These are phyloP conservation scores for Mugil cephalus DNA, from an alignment of 2,113 vertebrate species.

Conservation along the genomic window DNA sequence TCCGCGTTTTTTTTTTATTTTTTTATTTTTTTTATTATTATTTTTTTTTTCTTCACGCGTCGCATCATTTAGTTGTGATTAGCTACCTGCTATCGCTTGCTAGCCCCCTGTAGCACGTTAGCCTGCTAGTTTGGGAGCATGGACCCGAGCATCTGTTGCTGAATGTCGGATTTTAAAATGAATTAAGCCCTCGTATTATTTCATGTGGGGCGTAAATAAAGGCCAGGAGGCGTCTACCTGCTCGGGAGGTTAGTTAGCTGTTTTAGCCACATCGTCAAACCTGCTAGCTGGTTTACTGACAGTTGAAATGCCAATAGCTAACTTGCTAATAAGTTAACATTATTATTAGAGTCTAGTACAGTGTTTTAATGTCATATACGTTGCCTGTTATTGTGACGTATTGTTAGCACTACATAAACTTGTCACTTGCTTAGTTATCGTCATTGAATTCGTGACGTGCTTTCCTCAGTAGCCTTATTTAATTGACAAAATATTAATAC, in stretches of 20 bases:
- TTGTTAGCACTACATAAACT: neutral
- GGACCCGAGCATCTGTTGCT: slow-evolving; percentile 58
- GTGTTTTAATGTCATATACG: neutral
- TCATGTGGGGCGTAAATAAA: neutral
- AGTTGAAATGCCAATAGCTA: slow-evolving; percentile 23
- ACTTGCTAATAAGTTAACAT: slow-evolving; percentile 40
- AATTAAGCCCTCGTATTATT: too few species aligned
- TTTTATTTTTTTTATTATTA: slow-evolving; percentile 1
- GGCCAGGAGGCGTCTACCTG: slow-evolving; percentile 9
- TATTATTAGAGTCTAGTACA: neutral
- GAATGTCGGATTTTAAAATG: neutral
- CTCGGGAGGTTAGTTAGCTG: slow-evolving; percentile 24
- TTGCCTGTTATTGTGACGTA: neutral
- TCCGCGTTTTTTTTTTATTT: neutral
- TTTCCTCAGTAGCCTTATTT: neutral
- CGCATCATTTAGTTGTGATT: slow-evolving; percentile 58
- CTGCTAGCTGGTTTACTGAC: slow-evolving; percentile 33
- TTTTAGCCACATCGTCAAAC: slow-evolving; percentile 47
- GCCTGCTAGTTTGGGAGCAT: slow-evolving; percentile 28
- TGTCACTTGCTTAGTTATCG: neutral
- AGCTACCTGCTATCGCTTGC: slow-evolving; percentile 57
- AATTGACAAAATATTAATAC: neutral
- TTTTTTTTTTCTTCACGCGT: neutral
- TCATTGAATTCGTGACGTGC: neutral
- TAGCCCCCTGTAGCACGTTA: slow-evolving; percentile 28